Evolutionary conservation across 2,888 invertebrate species (phyloP), one percentile per base, ranked within the genome.

Genomic region (Netelia inedita): DNA sequence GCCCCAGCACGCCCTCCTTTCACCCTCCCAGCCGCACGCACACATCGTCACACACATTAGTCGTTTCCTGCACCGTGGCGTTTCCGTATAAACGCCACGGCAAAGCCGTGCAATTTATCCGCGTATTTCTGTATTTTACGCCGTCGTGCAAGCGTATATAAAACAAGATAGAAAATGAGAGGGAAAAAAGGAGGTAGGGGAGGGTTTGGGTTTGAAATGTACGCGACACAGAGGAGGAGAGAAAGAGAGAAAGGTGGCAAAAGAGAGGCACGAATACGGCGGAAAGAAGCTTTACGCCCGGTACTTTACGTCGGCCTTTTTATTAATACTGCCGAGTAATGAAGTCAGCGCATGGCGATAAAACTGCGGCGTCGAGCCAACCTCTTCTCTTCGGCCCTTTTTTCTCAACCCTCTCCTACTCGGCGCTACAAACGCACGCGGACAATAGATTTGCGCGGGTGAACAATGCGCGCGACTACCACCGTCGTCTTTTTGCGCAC

Each of bases 261-360:
- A 69, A 5, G 72, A 23, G 50, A 66, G 79, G 46, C 59, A 28
- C 35, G 43, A 55, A 59, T 57, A 74, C 28, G 43, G 71, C 78
- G 79, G 35, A 81, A 78, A 69, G 66, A 53, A 84, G 83, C 81
- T 85, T 83, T 83, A 66, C 79, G 72, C 73, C 57, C 55, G 74
- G 82, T 82, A 82, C 79, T 87, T 74, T 66, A 85, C 69, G 71
- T 72, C 73, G 76, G 73, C 76, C 75, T 83, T 84, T 83, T 88
- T 88, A 88, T 88, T 89, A 89, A 90, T 89, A 87, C 86, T 82
- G 74, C 83, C 81, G 72, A 78, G 88, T 88, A 88, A 89, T 86
- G 85, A 85, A 88, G 88, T 90, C 89, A 88, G 86, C 82, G 81
- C 80, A 83, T 65, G 68, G 78, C 79, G 79, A 85, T 86, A 82